Evolutionary conservation across 1,140 invertebrate genomes (phyloP).

Genomic region (Venturia canescens): DNA sequence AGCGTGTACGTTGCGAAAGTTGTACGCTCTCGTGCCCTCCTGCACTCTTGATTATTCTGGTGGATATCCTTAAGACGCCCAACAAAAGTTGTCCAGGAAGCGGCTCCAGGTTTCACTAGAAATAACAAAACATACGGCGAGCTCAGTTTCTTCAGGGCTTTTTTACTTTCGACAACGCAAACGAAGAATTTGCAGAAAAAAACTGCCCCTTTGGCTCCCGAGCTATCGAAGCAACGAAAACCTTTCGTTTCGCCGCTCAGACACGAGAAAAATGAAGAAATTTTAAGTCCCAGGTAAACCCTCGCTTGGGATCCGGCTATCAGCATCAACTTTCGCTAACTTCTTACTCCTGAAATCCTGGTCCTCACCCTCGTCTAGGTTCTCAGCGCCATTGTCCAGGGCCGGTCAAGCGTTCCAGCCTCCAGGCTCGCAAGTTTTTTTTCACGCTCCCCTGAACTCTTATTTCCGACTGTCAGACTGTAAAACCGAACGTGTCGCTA

Average conservation of each 20-base stretch:
- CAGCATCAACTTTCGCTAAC: slow-evolving; percentile 36
- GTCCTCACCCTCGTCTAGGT: slow-evolving; percentile 60
- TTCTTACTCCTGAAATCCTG: slow-evolving; percentile 64
- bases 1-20: background rate
- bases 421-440: slow-evolving; percentile 5
- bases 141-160: background rate
- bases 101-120: background rate
- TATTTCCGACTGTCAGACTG: background rate
- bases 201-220: too few species aligned
- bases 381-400: slow-evolving; percentile 68
- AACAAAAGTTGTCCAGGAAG: slow-evolving; percentile 7
- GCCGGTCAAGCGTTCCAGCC: slow-evolving; percentile 64
- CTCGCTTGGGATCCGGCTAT: slow-evolving; percentile 14
- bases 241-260: background rate
- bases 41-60: slow-evolving; percentile 32
- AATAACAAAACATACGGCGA: background rate
- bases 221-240: too few species aligned
- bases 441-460: slow-evolving; percentile 6
- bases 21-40: slow-evolving; percentile 8
- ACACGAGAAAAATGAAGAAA: background rate
- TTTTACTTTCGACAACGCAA: too few species aligned
- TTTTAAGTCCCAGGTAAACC: slow-evolving; percentile 14
- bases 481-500: background rate
- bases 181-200: too few species aligned
- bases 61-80: background rate